Evolutionary conservation across 2,888 invertebrate genomes (phyloP).

Genomic region (Frankliniella intonsa): DNA sequence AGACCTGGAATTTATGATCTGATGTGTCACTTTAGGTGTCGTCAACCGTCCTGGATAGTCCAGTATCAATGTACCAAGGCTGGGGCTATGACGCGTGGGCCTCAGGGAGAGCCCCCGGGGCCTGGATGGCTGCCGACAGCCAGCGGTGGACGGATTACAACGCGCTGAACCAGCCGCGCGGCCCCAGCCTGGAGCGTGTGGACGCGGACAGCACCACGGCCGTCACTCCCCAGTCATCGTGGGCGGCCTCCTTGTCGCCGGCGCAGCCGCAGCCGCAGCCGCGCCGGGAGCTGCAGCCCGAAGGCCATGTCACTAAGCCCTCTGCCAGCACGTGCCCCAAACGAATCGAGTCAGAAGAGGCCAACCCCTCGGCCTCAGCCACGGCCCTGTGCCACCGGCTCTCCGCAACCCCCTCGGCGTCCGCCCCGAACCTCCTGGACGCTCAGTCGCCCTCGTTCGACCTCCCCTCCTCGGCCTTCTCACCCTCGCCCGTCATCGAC

Average conservation of each 20-base stretch:
- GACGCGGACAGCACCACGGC: slow-evolving; percentile 71
- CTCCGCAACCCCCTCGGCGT: background rate
- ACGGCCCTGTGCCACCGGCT: background rate
- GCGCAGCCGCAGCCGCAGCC: background rate
- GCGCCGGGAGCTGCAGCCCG: background rate
- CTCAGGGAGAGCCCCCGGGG: background rate
- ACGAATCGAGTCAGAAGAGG: slow-evolving; percentile 23
- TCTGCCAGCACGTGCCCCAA: slow-evolving; percentile 4
- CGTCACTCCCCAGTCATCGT: background rate
- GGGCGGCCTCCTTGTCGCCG: background rate
- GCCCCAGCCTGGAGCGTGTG: slow-evolving; percentile 58
- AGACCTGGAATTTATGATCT: too few relatives aligned
- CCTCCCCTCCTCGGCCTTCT: slow-evolving; percentile 6
- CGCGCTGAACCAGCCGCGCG: slow-evolving; percentile 42
- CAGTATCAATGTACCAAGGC: slow-evolving; percentile 49
- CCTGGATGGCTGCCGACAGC: slow-evolving; percentile 44
- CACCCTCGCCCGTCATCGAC: slow-evolving; percentile 23
- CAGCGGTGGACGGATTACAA: slow-evolving; percentile 46
- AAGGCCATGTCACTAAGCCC: background rate
- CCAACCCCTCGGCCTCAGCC: background rate
- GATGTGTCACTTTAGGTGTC: slow-evolving; percentile 47
- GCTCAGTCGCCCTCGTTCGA: slow-evolving; percentile 11
- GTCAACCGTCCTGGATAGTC: slow-evolving; percentile 70
- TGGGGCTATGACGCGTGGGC: slow-evolving; percentile 46
- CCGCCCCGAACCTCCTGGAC: background rate